phyloP scores from a whole-genome alignment of 1,140 invertebrate genomes.

The Lasioglossum baleicum region DNA sequence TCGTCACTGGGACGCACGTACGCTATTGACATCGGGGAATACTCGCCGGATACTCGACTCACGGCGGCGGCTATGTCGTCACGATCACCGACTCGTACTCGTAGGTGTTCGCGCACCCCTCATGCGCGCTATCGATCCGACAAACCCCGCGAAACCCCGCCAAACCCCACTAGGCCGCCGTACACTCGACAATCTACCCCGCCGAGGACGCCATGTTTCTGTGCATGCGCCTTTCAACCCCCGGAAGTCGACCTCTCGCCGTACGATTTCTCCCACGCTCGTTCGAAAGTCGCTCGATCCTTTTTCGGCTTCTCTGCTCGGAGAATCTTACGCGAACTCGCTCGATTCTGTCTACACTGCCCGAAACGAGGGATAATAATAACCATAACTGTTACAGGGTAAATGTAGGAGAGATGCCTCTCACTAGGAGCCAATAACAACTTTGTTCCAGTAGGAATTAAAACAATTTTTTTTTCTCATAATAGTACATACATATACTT shows the following conservation, averaged over 20 bases:
- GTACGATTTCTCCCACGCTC: slow-evolving; percentile 10
- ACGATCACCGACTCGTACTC: slow-evolving; percentile 30
- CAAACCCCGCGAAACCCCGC: slow-evolving; percentile 41
- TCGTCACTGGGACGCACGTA: slow-evolving; percentile 59
- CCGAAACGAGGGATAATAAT: too few species aligned
- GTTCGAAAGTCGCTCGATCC: slow-evolving; percentile 45
- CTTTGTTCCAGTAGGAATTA: too few species aligned
- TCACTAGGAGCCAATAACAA: too few species aligned
- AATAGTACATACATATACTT: too few species aligned
- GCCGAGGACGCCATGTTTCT: slow-evolving; percentile 27
- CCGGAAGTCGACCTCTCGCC: slow-evolving; percentile 16
- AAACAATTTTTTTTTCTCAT: too few species aligned
- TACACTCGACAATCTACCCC: slow-evolving; percentile 11
- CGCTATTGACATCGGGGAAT: slow-evolving; percentile 63
- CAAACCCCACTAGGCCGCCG: neutral
- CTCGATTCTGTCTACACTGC: too few species aligned
- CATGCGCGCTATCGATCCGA: slow-evolving; percentile 61
- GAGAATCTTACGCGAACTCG: too few species aligned
- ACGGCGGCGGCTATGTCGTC: slow-evolving; percentile 37
- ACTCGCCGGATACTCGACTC: slow-evolving; percentile 46
- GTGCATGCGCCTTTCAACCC: slow-evolving; percentile 24
- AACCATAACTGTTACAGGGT: too few species aligned
- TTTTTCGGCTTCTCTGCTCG: too few species aligned
- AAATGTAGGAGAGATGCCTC: too few species aligned
- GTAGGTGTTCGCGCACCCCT: slow-evolving; percentile 53